Percentiles rank a stretch among this genome's conserved stretches.
Evolutionary conservation across 2,797 vertebrate species (phyloP).

Genomic region (Chaetodon trifasciatus): DNA sequence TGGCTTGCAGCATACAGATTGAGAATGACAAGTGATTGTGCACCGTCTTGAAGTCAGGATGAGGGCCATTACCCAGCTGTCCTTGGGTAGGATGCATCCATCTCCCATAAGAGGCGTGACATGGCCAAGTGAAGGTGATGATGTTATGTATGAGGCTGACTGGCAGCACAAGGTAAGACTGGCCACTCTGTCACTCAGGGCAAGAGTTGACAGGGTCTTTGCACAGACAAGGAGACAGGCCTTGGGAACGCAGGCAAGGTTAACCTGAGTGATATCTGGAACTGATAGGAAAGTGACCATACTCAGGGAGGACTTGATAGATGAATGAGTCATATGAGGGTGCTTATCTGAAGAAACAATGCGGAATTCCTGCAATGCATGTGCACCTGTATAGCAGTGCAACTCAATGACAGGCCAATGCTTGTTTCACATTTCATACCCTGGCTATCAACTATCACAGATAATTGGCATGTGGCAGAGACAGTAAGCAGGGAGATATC

Average conservation of each 20-base stretch:
- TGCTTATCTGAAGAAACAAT: conserved; percentile 9
- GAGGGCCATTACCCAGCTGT: conserved; percentile 79
- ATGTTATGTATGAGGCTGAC: conserved; percentile 81
- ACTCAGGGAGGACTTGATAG: conserved; percentile 12
- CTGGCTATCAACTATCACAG: conserved; percentile 45
- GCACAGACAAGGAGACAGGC: conserved; percentile 57
- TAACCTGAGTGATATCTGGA: conserved; percentile 67
- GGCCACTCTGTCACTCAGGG: conserved; percentile 73
- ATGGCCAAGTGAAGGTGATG: conserved; percentile 83
- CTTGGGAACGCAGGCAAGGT: conserved; percentile 76
- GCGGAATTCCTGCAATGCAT: conserved; percentile 14
- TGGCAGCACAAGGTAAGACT: conserved; percentile 81
- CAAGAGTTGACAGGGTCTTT: conserved; percentile 65
- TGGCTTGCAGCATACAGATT: conserved; percentile 50
- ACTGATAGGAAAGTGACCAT: conserved; percentile 59
- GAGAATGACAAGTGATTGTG: conserved; percentile 69
- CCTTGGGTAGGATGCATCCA: conserved; percentile 81
- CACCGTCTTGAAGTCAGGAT: conserved; percentile 66
- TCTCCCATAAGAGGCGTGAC: conserved; percentile 78
- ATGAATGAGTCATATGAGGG: conserved; percentile 19
- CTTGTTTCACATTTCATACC: conserved; percentile 57
- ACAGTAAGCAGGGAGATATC: conserved; percentile 50
- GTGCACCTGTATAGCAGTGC: neutral
- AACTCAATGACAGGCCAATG: conserved; percentile 31
- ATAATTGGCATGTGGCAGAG: conserved; percentile 61